Evolutionary conservation across 1,140 invertebrate species (phyloP).

Genomic region (Thereuonema tuberculata): DNA sequence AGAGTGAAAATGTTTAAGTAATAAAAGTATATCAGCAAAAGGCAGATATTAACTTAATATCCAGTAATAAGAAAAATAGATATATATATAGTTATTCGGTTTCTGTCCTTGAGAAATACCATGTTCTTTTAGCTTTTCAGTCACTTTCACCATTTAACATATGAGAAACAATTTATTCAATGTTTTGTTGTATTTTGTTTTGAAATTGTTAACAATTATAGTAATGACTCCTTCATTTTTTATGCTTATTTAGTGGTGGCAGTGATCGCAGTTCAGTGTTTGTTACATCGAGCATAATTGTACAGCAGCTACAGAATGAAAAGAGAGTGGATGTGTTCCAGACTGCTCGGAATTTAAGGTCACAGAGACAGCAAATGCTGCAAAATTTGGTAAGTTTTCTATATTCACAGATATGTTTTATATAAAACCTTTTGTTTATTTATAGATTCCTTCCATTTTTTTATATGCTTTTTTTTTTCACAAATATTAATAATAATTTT

Average conservation of each 20-base stretch:
- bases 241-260: constrained; percentile 42
- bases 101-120: not conserved
- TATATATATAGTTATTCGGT: not conserved
- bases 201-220: not conserved
- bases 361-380: constrained; percentile 66
- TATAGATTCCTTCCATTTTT: too few relatives aligned
- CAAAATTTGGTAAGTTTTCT: constrained; percentile 37
- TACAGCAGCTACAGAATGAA: constrained; percentile 65
- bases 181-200: too few relatives aligned
- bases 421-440: too few relatives aligned
- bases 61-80: too few relatives aligned
- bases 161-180: too few relatives aligned
- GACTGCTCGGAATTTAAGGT: constrained; percentile 62
- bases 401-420: too few relatives aligned
- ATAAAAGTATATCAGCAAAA: too few relatives aligned
- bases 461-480: too few relatives aligned
- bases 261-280: constrained; percentile 79
- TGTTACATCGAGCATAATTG: constrained; percentile 66
- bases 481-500: too few relatives aligned
- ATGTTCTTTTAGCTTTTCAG: not conserved
- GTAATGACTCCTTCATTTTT: not conserved
- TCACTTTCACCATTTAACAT: too few relatives aligned
- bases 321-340: constrained; percentile 72
- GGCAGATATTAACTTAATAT: too few relatives aligned
- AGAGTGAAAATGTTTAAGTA: too few relatives aligned